Evolutionary conservation across 2,888 invertebrate species (phyloP), one percentile per base, ranked within the genome.

Genomic region (Clivina fossor): DNA sequence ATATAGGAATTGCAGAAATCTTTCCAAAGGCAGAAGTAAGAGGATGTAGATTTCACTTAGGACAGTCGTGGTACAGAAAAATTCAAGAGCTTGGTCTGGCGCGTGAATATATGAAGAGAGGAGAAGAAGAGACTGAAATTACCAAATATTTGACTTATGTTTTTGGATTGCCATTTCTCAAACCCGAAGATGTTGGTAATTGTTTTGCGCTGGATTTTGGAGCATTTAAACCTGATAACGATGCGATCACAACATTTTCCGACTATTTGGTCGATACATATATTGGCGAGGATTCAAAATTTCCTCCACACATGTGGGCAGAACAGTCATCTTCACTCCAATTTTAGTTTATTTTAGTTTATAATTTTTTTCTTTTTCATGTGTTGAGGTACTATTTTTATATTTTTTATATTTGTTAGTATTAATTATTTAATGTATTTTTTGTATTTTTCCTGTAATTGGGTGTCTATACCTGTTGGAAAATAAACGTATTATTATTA

Each of bases 71-170:
- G 33, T 15, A 33, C 13, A 7, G 33, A 4, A 33, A 33, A 33
- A 33, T 33, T 2, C 13, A 33, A 33, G 13, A 33, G 16, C 33
- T 33, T 33, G 9, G 11, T 4, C 3, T 15, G 3, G 33, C 4
- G 11, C 16, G 13, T 33, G n/a, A n/a, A n/a, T n/a, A n/a, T n/a
- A n/a, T n/a, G n/a, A n/a, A n/a, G n/a, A n/a, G n/a, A n/a, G n/a
- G n/a, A n/a, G 33, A 33, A 15, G 33, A 33, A 33, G 33, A 33
- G 7, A 15, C 33, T 2, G 33, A n/a, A 15, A 33, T 33, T n/a
- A 33, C 13, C 13, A 13, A 33, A 2, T 33, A 16, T 13, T 33
- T 33, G 11, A 33, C 13, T 15, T 15, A 13, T 2, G 9, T 33
- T 3, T 33, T 33, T 33, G 13, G 13, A 3, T 33, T 33, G 16